Base-by-base conservation (phyloP, 2,888 invertebrate species). In the Cosmorhoe ocellata region DNA sequence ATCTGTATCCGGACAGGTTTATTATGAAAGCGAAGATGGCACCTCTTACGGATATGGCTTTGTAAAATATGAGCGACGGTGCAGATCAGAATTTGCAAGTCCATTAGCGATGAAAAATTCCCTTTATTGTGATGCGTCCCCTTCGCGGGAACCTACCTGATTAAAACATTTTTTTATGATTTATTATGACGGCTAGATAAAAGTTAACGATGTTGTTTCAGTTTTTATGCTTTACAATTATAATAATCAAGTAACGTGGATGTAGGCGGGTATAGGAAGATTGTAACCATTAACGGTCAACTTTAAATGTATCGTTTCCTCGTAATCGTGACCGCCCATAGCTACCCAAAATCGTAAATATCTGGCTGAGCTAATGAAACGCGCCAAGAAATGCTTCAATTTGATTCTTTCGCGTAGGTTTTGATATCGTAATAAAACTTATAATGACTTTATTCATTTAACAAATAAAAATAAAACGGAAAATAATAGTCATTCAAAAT, bases 1-100 rank as follows among this genome's bases (percentile, higher is more conserved):
- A 87, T 86, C 87, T 70, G 66, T 56, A 56, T 61, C 49, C 56
- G 54, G 83, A 85, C 82, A 80, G 80, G 81, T 87, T 87, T 87
- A 85, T 84, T 80, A 78, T 72, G 63, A 73, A 77, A 78, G 74
- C 73, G 76, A 73, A 74, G 72, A 78, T 75, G 73, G 66, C 65
- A 69, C 65, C 75, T 74, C 72, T 75, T 74, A 74, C 70, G 74
- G 72, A 76, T 76, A 75, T 69, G 64, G 59, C 64, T 51, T 49
- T 48, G 63, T 67, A 63, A 67, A 74, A 69, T 66, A 64, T 58
- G 52, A 61, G 58, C 61, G 58, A 57, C 60, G 58, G 59, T 66
- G 66, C 61, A 53, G 65, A 61, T 57, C 67, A 48, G 54, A 40
- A 58, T 61, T 70, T 64, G 68, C 69, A 63, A 67, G 57, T 51